Evolutionary conservation across 2,797 vertebrate species (phyloP).

Genomic region (Acrossocheilus fasciatus): DNA sequence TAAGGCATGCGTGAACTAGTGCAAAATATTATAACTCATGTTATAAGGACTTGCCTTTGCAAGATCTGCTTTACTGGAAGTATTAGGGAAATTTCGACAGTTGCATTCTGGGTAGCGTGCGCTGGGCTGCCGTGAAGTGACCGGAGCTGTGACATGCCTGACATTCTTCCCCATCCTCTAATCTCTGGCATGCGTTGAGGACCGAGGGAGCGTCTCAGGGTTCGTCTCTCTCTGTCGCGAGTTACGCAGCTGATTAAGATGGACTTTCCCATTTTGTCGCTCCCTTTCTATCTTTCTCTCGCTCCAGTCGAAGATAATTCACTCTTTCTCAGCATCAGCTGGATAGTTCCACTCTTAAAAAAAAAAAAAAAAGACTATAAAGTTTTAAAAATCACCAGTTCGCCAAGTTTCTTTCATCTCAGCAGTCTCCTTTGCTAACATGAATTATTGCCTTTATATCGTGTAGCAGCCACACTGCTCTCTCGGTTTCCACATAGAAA

Average conservation of each 20-base stretch:
- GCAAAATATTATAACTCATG: neutral
- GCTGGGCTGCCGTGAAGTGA: neutral
- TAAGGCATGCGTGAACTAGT: neutral
- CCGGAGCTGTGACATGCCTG: neutral
- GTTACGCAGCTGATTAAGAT: neutral
- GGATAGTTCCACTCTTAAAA: neutral
- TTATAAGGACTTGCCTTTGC: neutral
- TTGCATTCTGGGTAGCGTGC: neutral
- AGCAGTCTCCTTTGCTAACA: neutral
- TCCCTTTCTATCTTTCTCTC: neutral
- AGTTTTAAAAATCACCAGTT: neutral
- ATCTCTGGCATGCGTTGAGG: neutral
- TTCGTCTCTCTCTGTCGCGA: neutral
- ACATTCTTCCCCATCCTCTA: conserved; percentile 13
- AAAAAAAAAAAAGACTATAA: neutral
- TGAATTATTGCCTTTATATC: neutral
- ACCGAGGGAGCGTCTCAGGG: neutral
- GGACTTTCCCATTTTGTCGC: conserved; percentile 13
- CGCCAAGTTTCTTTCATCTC: neutral
- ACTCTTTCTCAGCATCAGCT: neutral
- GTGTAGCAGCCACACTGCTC: neutral
- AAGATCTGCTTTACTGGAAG: neutral
- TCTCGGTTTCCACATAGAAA: neutral
- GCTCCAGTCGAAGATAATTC: neutral
- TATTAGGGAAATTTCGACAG: neutral